phyloP scores from a whole-genome alignment of 2,797 vertebrate species.

The Capromys pilorides region DNA sequence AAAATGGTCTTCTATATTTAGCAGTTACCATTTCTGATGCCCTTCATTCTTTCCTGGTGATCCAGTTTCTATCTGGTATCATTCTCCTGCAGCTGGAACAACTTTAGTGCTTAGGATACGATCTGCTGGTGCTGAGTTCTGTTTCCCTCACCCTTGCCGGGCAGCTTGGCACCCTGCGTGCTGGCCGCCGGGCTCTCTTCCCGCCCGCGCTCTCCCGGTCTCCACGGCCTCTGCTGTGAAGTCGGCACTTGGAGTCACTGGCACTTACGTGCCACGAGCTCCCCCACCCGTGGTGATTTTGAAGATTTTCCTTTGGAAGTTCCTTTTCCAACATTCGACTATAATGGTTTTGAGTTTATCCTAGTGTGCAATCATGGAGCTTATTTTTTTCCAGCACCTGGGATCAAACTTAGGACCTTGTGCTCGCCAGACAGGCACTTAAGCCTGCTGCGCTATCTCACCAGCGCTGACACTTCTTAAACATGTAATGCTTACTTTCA shows the following conservation, averaged over 20 bases:
- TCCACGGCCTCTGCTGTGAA: background rate
- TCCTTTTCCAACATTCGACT: background rate
- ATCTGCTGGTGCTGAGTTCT: background rate
- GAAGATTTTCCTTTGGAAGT: background rate
- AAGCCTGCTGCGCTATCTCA: no score
- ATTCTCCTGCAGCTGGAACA: background rate
- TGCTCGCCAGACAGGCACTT: no score
- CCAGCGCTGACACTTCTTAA: background rate
- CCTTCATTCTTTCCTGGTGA: background rate
- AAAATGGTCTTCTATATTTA: background rate
- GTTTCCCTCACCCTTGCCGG: background rate
- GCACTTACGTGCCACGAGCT: background rate
- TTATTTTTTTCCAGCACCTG: no score
- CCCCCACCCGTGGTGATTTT: background rate
- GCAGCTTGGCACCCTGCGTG: background rate
- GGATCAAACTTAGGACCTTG: no score
- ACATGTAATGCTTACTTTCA: background rate
- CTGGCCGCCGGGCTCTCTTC: background rate
- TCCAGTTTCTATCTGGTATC: background rate
- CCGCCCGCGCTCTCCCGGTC: background rate
- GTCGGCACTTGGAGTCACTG: background rate
- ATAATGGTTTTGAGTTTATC: background rate
- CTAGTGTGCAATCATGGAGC: background rate
- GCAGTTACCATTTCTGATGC: background rate
- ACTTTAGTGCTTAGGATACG: background rate